Base-by-base conservation (phyloP, 2,888 invertebrate genomes). In the Altica lythri region DNA sequence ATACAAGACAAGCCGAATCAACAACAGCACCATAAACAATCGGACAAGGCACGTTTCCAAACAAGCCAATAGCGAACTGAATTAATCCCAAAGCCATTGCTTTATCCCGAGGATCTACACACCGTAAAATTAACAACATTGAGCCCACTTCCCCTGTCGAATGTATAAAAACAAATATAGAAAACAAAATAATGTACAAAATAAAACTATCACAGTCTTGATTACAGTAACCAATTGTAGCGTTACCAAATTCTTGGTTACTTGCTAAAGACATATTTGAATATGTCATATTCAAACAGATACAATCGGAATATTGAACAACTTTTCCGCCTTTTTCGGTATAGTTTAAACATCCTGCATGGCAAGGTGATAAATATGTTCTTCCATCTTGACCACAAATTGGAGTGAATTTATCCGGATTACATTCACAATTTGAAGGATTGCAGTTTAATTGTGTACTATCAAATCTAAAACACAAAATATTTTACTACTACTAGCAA, bases 41-140 rank as follows among this genome's bases (percentile, higher is more conserved):
- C n/a, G 94, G 93, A 76, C 95, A 95, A 66, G 94, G 95, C 71
- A 95, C 93, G 78, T 94, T 95, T 65, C 92, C 94, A 78, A 95
- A 93, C 63, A 94, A 82, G 53, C 94, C 94, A 62, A 94, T 93
- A 52, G 94, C 93, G 77, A 93, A 93, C 76, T 93, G 92, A 72
- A 94, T 93, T 71, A 95, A 86, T 18, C 94, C 94, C 77, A 95
- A 84, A 56, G 94, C 95, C 93, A 95, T 93, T 48, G 94, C 92
- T 76, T 95, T 95, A 74, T 95, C 94, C 80, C 87, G 83, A 27
- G 92, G 92, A 75, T 93, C 91, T 9, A 94, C 94, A 74, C 94
- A 94, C 46, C 94, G 85, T 75, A 95, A 85, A 56, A 93, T 93
- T 58, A 95, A 82, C 67, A 95, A 76, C 84, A 94, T 93, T 43